Percentiles rank a stretch among this genome's conserved stretches.
Evolutionary conservation across 2,113 vertebrate species (phyloP).

Genomic region (Catharus fuscescens): DNA sequence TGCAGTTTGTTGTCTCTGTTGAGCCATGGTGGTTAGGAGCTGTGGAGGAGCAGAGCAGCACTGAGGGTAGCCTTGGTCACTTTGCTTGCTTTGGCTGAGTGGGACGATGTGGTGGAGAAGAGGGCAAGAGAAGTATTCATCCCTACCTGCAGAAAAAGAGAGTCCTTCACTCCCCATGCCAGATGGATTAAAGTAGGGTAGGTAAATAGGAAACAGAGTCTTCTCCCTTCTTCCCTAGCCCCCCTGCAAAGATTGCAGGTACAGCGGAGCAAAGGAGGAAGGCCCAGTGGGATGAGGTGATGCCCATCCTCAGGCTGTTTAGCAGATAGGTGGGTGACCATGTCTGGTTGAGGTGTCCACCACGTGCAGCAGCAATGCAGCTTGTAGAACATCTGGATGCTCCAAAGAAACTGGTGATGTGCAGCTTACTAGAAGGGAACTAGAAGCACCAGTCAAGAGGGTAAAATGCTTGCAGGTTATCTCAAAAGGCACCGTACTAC

Average conservation of each 20-base stretch:
- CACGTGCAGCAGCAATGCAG: background rate
- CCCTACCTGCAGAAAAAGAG: background rate
- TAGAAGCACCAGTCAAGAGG: background rate
- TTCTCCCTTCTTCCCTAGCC: background rate
- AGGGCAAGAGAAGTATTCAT: background rate
- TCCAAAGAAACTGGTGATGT: background rate
- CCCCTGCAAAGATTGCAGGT: background rate
- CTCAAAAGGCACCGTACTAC: background rate
- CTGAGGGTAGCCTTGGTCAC: background rate
- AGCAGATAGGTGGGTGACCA: background rate
- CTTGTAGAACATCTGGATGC: background rate
- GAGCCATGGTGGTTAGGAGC: fast-evolving
- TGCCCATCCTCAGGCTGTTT: background rate
- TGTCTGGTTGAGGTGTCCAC: background rate
- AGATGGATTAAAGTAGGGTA: background rate
- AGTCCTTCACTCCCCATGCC: background rate
- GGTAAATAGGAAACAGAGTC: background rate
- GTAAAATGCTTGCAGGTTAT: background rate
- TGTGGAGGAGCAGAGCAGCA: background rate
- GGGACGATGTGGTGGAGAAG: background rate
- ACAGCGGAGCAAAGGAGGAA: background rate
- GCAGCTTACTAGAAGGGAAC: background rate
- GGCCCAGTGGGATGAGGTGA: background rate
- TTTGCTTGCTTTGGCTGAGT: background rate
- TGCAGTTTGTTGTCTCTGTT: background rate